Evolutionary conservation across 2,113 vertebrate species (phyloP).

Genomic region (Theristicus caerulescens): DNA sequence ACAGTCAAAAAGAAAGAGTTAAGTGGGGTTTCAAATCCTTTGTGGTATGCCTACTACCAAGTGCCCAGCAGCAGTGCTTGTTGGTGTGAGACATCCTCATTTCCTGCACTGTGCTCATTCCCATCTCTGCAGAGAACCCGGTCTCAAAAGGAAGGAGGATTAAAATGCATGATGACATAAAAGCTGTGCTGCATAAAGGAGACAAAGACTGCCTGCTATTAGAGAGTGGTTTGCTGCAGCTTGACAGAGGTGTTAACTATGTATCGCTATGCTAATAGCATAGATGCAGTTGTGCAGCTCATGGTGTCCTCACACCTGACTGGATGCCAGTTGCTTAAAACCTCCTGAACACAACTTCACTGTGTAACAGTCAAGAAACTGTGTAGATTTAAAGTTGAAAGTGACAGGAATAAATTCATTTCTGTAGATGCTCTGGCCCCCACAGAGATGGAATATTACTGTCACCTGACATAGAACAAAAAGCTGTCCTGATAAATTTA

Average conservation of each 20-base stretch:
- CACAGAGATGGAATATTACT: neutral
- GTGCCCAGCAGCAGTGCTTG: neutral
- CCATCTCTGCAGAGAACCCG: neutral
- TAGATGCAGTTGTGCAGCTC: fast-evolving
- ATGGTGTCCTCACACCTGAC: neutral
- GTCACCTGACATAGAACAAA: neutral
- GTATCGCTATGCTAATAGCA: fast-evolving
- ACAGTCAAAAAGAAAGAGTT: neutral
- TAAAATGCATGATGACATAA: neutral
- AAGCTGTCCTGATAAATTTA: neutral
- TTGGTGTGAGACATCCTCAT: neutral
- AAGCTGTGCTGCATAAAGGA: neutral
- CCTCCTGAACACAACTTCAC: neutral
- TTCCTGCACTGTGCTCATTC: neutral
- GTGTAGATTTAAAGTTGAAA: neutral
- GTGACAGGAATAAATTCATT: neutral
- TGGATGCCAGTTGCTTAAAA: neutral
- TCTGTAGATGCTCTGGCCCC: neutral
- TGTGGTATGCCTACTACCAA: neutral
- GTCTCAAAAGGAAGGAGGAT: neutral
- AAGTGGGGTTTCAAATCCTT: neutral
- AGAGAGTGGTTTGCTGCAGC: neutral
- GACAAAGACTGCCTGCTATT: neutral
- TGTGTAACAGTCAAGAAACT: neutral
- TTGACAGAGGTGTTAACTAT: neutral